A percentile compares a stretch with the other conserved stretches of the same genome.
phyloP scores from a whole-genome alignment of 2,797 vertebrate species.

The Catharus ustulatus region DNA sequence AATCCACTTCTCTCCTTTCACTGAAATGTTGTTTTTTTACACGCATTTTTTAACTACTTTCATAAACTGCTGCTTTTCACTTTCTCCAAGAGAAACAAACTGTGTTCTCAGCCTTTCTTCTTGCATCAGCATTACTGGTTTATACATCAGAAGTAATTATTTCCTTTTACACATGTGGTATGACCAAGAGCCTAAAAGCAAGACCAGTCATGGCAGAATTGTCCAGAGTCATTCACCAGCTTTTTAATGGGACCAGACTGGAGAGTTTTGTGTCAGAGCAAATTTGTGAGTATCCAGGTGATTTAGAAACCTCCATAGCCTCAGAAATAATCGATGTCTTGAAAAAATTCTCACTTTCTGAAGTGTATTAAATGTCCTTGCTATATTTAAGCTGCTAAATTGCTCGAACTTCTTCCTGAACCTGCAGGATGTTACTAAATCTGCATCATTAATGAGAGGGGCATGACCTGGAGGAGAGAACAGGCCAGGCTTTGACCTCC shows the following conservation, averaged over 20 bases:
- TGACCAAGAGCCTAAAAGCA: neutral
- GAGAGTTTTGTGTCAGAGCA: neutral
- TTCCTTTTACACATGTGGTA: accelerated
- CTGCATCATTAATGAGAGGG: neutral
- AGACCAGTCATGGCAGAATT: accelerated
- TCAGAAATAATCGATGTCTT: neutral
- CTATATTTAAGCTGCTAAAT: neutral
- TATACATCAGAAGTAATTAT: neutral
- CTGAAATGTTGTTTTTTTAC: neutral
- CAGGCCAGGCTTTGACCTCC: neutral
- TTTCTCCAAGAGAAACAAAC: neutral
- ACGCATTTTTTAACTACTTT: neutral
- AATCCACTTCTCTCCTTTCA: neutral
- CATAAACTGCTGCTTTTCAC: neutral
- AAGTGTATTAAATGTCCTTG: neutral
- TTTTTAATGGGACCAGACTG: neutral
- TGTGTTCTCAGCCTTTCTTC: neutral
- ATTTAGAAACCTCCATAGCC: neutral
- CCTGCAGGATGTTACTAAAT: neutral
- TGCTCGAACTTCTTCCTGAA: neutral
- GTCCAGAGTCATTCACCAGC: neutral
- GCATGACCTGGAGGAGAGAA: neutral
- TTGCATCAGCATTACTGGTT: neutral
- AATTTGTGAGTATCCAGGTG: neutral
- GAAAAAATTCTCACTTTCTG: neutral